Evolutionary conservation across 2,888 invertebrate species (phyloP), one percentile per base, ranked within the genome.

Genomic region (Leptopilina myrica): DNA sequence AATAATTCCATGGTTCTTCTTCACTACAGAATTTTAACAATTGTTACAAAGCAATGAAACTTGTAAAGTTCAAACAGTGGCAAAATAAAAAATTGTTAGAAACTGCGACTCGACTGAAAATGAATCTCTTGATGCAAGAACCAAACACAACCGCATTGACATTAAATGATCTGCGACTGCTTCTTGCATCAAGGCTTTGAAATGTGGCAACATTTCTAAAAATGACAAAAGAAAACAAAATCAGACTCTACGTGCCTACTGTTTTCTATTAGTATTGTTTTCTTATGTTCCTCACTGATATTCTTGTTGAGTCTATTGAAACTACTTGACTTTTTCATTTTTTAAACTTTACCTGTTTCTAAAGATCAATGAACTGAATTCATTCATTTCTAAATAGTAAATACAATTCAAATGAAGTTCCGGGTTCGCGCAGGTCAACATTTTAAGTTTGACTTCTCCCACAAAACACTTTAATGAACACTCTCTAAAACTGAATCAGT

Each of bases 311-410:
- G 64, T 20, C 33, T 64, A 64, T 64, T 26, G 64, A 64, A 64
- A 64, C 20, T 64, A 26, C 26, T 64, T 33, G 26, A 64, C 64
- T 64, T 33, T 64, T 64, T 26, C 26, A 6, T 33, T 64, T 64
- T 64, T 64, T 64, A 14, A 64, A 64, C 12, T 14, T 33, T 40
- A 64, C 64, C 40, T 64, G 64, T 64, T 64, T 20, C 33, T 33
- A 33, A 64, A 40, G 64, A 40, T 64, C 64, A 64, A 40, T 64
- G 64, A 64, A 33, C 64, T 12, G 64, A 64, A 40, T 64, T 64
- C 40, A 64, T 33, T 64, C 64, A 33, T 64, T 64, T 33, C 64
- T 62, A 26, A 33, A 33, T 40, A 43, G 11, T 64, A 64, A 64
- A 26, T 64, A 33, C 14, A 7, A 26, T 26, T 64, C 11, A 20